Evolutionary conservation across 92 coral and sea anemone species (phyloP).

Genomic region (Heliopora coerulea): DNA sequence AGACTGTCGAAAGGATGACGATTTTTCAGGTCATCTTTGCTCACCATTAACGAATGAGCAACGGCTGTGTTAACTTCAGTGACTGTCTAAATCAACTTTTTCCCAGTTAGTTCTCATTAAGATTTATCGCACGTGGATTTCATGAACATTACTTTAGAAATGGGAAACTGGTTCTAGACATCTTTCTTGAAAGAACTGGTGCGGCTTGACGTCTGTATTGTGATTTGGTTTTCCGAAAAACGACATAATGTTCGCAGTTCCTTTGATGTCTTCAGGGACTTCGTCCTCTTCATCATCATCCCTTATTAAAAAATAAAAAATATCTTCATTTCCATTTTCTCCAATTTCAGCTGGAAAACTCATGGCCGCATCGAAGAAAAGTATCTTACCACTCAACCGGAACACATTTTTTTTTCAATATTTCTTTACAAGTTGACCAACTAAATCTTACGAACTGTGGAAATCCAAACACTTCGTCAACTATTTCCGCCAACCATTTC

Average conservation of each 20-base stretch:
- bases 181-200: conserved; percentile 81
- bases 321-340: too few species aligned
- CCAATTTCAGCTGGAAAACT: too few species aligned
- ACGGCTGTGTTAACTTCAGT: too few species aligned
- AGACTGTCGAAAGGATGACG: too few species aligned
- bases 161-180: conserved; percentile 67
- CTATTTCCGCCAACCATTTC: conserved; percentile 85
- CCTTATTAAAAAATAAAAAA: conserved; percentile 35
- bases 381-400: conserved; percentile 67
- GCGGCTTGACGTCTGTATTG: conserved; percentile 60
- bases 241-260: conserved; percentile 85
- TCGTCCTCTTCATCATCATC: conserved; percentile 75
- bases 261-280: conserved; percentile 58
- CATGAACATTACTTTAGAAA: not conserved
- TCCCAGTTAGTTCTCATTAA: too few species aligned
- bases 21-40: too few species aligned
- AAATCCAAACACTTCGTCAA: conserved; percentile 88
- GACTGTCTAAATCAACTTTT: too few species aligned
- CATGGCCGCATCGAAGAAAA: not conserved
- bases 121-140: too few species aligned
- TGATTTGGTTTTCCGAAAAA: conserved; percentile 61
- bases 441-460: conserved; percentile 93
- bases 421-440: conserved; percentile 90
- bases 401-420: conserved; percentile 81
- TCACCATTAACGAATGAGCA: too few species aligned